These are phyloP conservation scores for Ochropleura leucogaster DNA, from an alignment of 2,888 invertebrate genomes.

Conservation along the genomic window DNA sequence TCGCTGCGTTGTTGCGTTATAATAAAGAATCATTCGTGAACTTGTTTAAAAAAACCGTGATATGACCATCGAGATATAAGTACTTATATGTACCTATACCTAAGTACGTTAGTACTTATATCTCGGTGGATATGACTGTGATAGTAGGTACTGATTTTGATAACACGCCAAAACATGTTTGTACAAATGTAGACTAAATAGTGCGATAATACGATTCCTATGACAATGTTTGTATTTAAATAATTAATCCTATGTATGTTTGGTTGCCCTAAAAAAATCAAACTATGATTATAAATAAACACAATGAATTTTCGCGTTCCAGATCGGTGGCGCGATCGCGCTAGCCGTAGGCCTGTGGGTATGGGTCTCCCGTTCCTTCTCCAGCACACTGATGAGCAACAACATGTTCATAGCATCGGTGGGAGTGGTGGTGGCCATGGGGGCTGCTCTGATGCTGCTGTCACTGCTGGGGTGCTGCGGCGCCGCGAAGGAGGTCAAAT, in stretches of 20 bases:
- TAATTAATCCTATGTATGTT: background rate
- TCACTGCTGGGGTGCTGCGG: constrained; percentile 98
- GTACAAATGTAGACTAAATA: background rate
- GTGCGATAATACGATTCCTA: background rate
- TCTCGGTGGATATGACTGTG: too few relatives aligned
- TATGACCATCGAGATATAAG: too few relatives aligned
- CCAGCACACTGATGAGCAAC: constrained; percentile 96
- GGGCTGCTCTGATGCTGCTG: constrained; percentile 94
- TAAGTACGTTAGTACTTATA: too few relatives aligned
- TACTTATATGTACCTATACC: too few relatives aligned
- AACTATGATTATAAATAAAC: background rate
- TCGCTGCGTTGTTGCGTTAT: background rate
- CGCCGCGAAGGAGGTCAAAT: constrained; percentile 98
- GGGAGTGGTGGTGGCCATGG: constrained; percentile 95
- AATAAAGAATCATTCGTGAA: background rate
- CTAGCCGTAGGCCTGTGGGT: constrained; percentile 96
- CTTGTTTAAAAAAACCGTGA: background rate
- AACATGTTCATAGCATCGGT: constrained; percentile 97
- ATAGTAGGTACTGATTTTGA: background rate
- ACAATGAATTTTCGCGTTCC: constrained; percentile 63
- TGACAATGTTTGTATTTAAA: background rate
- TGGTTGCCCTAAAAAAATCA: background rate
- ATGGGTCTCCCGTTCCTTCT: constrained; percentile 95
- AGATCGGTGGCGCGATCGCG: constrained; percentile 95
- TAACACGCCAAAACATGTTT: background rate